Conservation (phyloP, 2,888 invertebrate species). For the Eretmocerus hayati region DNA sequence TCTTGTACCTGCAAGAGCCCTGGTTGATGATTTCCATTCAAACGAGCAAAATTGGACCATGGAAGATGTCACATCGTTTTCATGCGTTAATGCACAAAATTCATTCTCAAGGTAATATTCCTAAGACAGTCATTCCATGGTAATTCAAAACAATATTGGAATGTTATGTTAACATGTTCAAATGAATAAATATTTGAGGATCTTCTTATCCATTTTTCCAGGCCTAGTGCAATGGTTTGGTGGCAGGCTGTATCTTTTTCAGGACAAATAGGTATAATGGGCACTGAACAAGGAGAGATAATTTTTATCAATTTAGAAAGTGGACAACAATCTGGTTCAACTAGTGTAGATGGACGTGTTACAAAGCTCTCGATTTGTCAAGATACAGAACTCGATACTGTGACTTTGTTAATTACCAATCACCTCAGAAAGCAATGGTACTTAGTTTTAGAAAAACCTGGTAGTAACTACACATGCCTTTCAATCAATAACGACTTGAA, state of each 20-base stretch:
- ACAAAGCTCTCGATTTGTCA: conserved; percentile 61
- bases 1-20: conserved; percentile 55
- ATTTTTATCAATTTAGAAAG: conserved; percentile 66
- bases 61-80: conserved; percentile 53
- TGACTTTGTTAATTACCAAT: conserved; percentile 62
- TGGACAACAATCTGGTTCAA: conserved; percentile 60
- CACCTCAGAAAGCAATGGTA: conserved; percentile 74
- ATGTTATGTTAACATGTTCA: background rate
- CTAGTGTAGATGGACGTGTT: conserved; percentile 59
- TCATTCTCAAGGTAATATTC: conserved; percentile 40
- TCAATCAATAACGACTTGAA: conserved; percentile 26
- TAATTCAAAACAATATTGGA: too few species aligned
- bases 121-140: background rate
- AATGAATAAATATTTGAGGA: background rate
- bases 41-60: conserved; percentile 55
- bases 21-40: conserved; percentile 51
- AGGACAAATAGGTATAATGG: conserved; percentile 44
- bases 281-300: conserved; percentile 52
- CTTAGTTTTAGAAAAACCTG: conserved; percentile 70
- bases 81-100: conserved; percentile 37
- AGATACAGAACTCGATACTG: conserved; percentile 61
- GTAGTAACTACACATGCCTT: conserved; percentile 67
- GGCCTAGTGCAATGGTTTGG: conserved; percentile 43
- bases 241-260: conserved; percentile 41
- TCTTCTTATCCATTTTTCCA: conserved; percentile 26